Base-by-base conservation (phyloP, 2,888 invertebrate species). In the Patella depressa region DNA sequence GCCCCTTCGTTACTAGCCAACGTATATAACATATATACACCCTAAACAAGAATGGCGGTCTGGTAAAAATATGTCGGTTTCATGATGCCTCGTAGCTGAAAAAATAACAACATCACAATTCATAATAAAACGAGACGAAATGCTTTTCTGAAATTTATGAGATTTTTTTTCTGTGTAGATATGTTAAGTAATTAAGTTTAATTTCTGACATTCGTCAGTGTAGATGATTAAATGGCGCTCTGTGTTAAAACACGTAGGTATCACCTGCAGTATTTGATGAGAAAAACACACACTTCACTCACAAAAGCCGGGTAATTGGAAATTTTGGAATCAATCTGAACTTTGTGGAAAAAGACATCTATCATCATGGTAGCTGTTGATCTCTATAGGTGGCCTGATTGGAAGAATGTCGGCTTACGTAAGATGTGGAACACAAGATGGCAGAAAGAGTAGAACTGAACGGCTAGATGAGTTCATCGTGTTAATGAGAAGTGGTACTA, bases 121-220 rank as follows among this genome's bases (percentile, higher is more conserved):
- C 65, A 65, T 65, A 65, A 65, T 65, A 65, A 65, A 65, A 65
- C 65, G 65, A 65, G 24, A 65, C 65, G 65, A 65, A 65, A 65
- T 65, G 65, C 19, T 65, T 65, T 65, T 65, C 65, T 24, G 65
- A 65, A 65, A 65, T 65, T 65, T 65, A 65, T 65, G 65, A 65
- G 65, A 65, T 24, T 65, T 65, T 65, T 59, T 65, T 65, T 65
- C 19, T 65, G 65, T 14, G 65, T 65, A 24, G 65, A 65, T 24
- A 65, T 65, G 65, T 65, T 65, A 65, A 65, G 65, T 65, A 65
- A 65, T 65, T 65, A 65, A 65, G 65, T n/a, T 65, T 65, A 65
- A 65, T 65, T 65, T 65, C 24, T 65, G 65, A 65, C 65, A 65
- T 65, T 65, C 24, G 19, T 24, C 65, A 65, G 19, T 12, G 65